phyloP scores from a whole-genome alignment of 2,797 vertebrate genomes.

The Synaphobranchus kaupii region DNA sequence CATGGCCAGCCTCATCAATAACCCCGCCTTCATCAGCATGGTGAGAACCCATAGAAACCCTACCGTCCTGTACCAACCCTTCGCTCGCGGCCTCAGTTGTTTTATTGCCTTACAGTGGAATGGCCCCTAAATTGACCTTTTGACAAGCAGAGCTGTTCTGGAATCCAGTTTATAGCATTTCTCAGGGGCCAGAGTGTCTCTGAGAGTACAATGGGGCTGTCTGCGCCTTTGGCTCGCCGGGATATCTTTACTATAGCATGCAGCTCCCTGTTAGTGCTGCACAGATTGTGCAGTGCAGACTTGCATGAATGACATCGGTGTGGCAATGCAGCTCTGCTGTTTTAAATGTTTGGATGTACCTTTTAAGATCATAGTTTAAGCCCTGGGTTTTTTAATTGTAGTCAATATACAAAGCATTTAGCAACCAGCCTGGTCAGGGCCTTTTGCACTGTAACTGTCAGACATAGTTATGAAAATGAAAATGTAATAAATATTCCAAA shows the following conservation, averaged over 20 bases:
- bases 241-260: conserved; percentile 33
- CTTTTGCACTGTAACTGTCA: background rate
- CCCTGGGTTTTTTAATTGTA: background rate
- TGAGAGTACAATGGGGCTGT: conserved; percentile 13
- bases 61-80: background rate
- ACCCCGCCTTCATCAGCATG: conserved; percentile 98
- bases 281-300: conserved; percentile 32
- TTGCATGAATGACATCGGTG: background rate
- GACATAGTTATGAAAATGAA: background rate
- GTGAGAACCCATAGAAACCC: conserved; percentile 69
- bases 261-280: conserved; percentile 36
- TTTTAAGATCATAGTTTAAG: background rate
- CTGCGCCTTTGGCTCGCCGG: conserved; percentile 25
- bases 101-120: conserved; percentile 18
- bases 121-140: conserved; percentile 42
- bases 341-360: background rate
- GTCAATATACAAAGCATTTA: background rate
- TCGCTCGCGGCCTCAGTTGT: background rate
- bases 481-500: background rate
- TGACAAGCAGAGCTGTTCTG: conserved; percentile 34
- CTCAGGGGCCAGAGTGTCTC: conserved; percentile 25
- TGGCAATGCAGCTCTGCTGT: background rate
- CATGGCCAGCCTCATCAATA: conserved; percentile 98
- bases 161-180: conserved; percentile 41
- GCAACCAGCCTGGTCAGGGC: background rate